Percentiles rank a stretch among this genome's conserved stretches.
Conservation (phyloP, 2,888 invertebrate species). For the Cotesia congregata region DNA sequence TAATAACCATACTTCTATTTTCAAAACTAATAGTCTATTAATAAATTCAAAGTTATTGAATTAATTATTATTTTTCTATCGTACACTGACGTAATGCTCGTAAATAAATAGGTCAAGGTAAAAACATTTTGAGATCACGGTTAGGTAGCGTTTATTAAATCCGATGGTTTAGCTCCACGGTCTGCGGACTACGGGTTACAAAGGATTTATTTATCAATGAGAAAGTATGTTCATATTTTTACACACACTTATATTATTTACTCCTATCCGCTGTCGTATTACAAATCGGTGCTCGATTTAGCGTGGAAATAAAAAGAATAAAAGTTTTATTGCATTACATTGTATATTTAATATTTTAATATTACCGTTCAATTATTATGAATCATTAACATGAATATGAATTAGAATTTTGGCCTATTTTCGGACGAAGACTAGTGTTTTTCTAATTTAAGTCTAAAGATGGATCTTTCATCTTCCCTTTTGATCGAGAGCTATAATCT, state of each 20-base stretch:
- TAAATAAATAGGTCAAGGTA: slow-evolving; percentile 1
- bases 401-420: too few relatives aligned
- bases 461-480: too few relatives aligned
- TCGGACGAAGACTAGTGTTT: too few relatives aligned
- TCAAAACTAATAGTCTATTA: background rate
- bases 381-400: too few relatives aligned
- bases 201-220: background rate
- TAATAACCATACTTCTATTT: background rate
- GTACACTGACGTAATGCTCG: background rate
- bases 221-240: background rate
- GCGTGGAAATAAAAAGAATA: too few relatives aligned
- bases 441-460: too few relatives aligned
- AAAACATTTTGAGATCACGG: background rate
- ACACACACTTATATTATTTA: background rate
- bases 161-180: background rate
- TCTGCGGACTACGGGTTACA: background rate
- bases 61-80: background rate
- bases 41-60: background rate
- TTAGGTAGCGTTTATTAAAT: background rate
- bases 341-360: too few relatives aligned
- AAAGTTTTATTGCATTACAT: too few relatives aligned
- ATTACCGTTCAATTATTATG: too few relatives aligned
- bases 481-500: too few relatives aligned
- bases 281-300: too few relatives aligned
- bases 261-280: too few relatives aligned